Conservation (phyloP, 1,140 invertebrate species). For the Atta texana region DNA sequence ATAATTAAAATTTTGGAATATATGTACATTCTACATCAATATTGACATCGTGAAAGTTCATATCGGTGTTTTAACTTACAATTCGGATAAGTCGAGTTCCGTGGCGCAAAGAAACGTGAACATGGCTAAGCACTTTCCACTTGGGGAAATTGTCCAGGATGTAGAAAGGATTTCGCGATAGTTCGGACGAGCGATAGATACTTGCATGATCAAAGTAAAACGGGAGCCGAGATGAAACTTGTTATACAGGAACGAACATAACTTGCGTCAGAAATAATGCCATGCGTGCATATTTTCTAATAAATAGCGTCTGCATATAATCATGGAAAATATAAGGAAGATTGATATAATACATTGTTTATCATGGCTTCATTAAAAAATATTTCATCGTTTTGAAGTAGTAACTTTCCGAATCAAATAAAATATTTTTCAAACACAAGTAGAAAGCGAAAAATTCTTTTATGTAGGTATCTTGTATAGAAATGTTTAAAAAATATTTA, state of each 20-base stretch:
- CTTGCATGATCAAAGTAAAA: constrained; percentile 73
- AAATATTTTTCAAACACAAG: not conserved
- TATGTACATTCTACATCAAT: not conserved
- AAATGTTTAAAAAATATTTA: not conserved
- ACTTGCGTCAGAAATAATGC: not conserved
- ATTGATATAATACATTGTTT: not conserved
- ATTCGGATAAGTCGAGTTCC: not conserved
- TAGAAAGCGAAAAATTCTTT: no score
- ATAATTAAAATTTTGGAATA: not conserved
- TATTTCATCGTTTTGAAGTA: not conserved
- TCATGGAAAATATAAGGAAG: not conserved
- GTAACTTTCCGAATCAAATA: not conserved
- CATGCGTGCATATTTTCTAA: not conserved
- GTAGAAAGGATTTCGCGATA: constrained; percentile 76
- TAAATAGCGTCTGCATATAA: constrained; percentile 29
- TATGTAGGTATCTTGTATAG: not conserved
- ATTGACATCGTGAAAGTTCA: not conserved
- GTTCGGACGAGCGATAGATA: constrained; percentile 57
- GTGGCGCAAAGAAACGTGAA: constrained; percentile 36
- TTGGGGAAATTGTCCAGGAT: constrained; percentile 64
- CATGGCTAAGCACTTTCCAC: constrained; percentile 66
- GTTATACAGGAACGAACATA: not conserved
- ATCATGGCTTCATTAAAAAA: not conserved
- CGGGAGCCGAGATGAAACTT: constrained; percentile 55
- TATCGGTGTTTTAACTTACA: not conserved